Evolutionary conservation across 2,888 invertebrate genomes (phyloP).

Genomic region (Caenorhabditis afra): DNA sequence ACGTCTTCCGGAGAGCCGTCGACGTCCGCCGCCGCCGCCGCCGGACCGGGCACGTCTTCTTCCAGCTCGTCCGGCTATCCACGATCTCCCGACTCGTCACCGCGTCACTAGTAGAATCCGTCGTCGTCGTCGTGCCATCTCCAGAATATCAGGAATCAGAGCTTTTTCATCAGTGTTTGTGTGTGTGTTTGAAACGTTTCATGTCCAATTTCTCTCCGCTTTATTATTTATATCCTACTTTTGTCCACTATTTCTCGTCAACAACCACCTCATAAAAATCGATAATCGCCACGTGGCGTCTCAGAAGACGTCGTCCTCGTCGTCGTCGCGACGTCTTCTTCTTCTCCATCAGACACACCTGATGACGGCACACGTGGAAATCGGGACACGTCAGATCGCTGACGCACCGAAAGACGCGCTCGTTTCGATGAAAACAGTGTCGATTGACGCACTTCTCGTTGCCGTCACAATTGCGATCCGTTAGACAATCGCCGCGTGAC

Average conservation of each 20-base stretch:
- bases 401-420: constrained; percentile 46
- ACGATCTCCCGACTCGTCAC: constrained; percentile 18
- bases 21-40: constrained; percentile 6
- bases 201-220: too few species aligned
- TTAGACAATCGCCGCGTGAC: constrained; percentile 33
- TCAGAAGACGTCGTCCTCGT: not conserved
- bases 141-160: too few species aligned
- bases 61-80: constrained; percentile 16
- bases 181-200: too few species aligned
- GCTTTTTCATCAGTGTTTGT: too few species aligned
- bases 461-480: constrained; percentile 32
- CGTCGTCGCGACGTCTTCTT: constrained; percentile 1
- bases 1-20: constrained; percentile 7
- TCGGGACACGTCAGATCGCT: constrained; percentile 38
- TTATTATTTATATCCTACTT: too few species aligned
- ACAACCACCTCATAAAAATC: too few species aligned
- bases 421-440: constrained; percentile 37
- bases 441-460: constrained; percentile 46
- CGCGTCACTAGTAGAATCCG: too few species aligned
- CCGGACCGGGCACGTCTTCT: constrained; percentile 29
- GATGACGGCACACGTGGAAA: constrained; percentile 36
- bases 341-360: constrained; percentile 47
- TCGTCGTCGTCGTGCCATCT: too few species aligned
- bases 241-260: too few species aligned
- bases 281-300: not conserved